Percentiles rank a stretch among this genome's conserved stretches.
phyloP scores from a whole-genome alignment of 2,113 vertebrate species.

The Oncorhynchus tshawytscha region DNA sequence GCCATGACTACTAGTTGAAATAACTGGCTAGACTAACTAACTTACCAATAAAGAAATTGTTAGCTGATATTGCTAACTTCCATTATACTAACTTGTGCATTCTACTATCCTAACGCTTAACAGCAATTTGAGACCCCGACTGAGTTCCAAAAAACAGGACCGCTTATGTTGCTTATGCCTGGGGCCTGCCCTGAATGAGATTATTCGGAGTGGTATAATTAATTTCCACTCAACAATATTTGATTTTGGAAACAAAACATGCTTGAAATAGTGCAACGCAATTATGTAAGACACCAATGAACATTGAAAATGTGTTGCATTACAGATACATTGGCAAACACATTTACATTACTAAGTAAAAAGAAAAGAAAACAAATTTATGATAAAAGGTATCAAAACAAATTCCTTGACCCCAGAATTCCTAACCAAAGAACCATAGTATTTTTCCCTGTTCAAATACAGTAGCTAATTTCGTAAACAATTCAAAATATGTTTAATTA shows the following conservation, averaged over 20 bases:
- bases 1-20: too few species aligned
- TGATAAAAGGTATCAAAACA: neutral
- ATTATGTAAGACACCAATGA: neutral
- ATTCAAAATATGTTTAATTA: conserved; percentile 43
- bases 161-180: too few species aligned
- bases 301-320: neutral
- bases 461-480: conserved; percentile 32
- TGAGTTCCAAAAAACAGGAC: too few species aligned
- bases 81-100: too few species aligned
- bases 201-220: neutral
- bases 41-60: too few species aligned
- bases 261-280: neutral
- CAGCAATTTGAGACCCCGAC: too few species aligned
- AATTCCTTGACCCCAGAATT: neutral
- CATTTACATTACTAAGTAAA: neutral
- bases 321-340: neutral
- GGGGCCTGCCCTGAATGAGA: too few species aligned
- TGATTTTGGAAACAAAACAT: neutral
- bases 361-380: neutral
- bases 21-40: too few species aligned
- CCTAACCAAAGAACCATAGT: conserved; percentile 4
- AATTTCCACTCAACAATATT: neutral
- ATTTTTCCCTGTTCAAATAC: conserved; percentile 16
- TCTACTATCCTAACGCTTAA: too few species aligned
- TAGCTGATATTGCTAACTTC: too few species aligned